These are phyloP conservation scores for Gopherus flavomarginatus DNA, from an alignment of 2,113 vertebrate genomes.

Conservation along the genomic window DNA sequence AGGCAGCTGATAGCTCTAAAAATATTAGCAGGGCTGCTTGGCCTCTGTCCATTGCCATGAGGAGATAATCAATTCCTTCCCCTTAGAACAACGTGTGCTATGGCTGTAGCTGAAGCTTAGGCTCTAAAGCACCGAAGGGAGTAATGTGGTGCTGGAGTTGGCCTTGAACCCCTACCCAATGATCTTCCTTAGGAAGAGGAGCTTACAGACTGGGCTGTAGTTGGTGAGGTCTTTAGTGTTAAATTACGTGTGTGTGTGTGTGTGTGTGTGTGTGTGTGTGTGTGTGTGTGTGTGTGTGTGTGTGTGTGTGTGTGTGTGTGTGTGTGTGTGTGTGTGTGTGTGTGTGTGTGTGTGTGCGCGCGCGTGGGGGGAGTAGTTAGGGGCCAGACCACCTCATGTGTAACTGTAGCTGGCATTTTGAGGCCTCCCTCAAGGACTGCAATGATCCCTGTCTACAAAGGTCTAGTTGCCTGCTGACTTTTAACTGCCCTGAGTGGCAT, in stretches of 20 bases:
- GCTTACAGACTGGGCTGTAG: constrained; percentile 67
- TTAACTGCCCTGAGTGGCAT: constrained; percentile 29
- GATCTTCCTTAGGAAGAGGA: constrained; percentile 73
- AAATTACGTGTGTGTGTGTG: constrained; percentile 56
- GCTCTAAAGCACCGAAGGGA: neutral
- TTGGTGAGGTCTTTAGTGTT: constrained; percentile 73
- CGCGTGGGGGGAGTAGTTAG: constrained; percentile 29
- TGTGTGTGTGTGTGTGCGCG: neutral
- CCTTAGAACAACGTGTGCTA: neutral
- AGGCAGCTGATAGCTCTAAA: neutral
- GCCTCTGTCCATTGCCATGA: neutral
- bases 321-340: constrained; percentile 20
- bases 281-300: neutral
- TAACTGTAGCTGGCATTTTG: constrained; percentile 74
- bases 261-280: constrained; percentile 19
- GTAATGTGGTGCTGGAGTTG: constrained; percentile 5
- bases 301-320: neutral
- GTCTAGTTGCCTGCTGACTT: constrained; percentile 54
- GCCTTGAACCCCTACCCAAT: constrained; percentile 54
- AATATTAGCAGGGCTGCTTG: neutral
- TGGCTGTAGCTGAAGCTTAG: neutral
- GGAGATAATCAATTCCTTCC: neutral
- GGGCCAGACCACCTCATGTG: constrained; percentile 70
- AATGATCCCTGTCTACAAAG: constrained; percentile 34
- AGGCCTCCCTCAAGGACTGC: constrained; percentile 65